phyloP scores from a whole-genome alignment of 1,140 invertebrate species.

The Neodiprion pinetum region DNA sequence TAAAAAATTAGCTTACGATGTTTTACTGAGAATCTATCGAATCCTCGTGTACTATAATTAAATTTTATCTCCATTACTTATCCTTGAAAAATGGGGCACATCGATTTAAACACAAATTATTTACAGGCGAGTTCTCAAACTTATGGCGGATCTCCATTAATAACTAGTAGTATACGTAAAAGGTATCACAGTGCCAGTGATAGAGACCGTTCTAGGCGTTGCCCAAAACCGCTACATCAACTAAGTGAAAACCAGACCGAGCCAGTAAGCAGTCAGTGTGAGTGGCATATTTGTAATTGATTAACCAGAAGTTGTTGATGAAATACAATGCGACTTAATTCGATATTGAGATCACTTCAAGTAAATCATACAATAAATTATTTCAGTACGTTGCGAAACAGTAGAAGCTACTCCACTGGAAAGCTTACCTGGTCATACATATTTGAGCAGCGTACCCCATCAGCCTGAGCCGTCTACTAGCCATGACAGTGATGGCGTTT shows the following conservation, averaged over 20 bases:
- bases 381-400: conserved; percentile 33
- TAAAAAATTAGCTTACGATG: no score
- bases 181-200: conserved; percentile 49
- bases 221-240: conserved; percentile 28
- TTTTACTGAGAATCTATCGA: no score
- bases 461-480: neutral
- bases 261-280: conserved; percentile 36
- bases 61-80: no score
- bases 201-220: conserved; percentile 42
- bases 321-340: conserved; percentile 4
- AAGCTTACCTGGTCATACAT: conserved; percentile 50
- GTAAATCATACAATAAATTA: conserved; percentile 18
- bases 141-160: conserved; percentile 44
- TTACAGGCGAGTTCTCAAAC: conserved; percentile 41
- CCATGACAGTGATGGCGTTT: neutral
- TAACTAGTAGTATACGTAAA: conserved; percentile 49
- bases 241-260: conserved; percentile 34
- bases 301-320: neutral
- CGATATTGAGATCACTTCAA: conserved; percentile 6
- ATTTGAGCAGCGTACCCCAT: neutral
- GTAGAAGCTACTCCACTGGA: conserved; percentile 52
- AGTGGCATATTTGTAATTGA: neutral
- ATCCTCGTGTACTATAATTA: no score
- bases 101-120: conserved; percentile 16
- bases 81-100: no score